These are phyloP conservation scores for Portunus trituberculatus DNA, from an alignment of 1,140 invertebrate species.

Conservation along the genomic window DNA sequence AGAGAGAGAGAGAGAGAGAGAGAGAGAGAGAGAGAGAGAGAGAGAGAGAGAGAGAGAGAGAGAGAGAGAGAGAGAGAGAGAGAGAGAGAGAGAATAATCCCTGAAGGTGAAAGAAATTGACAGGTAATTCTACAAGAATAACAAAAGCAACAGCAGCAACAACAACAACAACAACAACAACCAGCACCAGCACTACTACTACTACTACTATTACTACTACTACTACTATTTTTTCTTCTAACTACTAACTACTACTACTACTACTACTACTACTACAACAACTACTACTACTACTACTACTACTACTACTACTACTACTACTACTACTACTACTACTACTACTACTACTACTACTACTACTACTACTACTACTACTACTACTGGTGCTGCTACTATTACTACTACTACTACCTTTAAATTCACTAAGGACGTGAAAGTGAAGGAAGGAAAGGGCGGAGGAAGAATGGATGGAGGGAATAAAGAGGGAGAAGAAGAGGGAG, in stretches of 20 bases:
- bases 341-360: slow-evolving; percentile 44
- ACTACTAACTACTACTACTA: slow-evolving; percentile 23
- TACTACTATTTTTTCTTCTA: background rate
- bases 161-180: background rate
- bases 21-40: too few relatives aligned
- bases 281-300: slow-evolving; percentile 38
- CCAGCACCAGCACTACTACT: background rate
- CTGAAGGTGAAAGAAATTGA: background rate
- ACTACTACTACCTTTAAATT: background rate
- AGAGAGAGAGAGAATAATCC: background rate
- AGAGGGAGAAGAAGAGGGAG: background rate
- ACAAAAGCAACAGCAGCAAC: background rate
- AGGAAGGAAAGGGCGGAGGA: background rate
- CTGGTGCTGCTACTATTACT: slow-evolving; percentile 30
- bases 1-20: too few relatives aligned
- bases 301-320: slow-evolving; percentile 49
- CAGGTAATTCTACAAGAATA: background rate
- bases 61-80: background rate
- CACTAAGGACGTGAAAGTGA: too few relatives aligned
- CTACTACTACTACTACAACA: slow-evolving; percentile 31
- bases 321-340: slow-evolving; percentile 48
- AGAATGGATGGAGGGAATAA: background rate
- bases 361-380: slow-evolving; percentile 49
- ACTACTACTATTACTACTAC: slow-evolving; percentile 22
- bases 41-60: too few relatives aligned